Evolutionary conservation across 1,140 invertebrate genomes (phyloP), one percentile per base, ranked within the genome.

Genomic region (Drosophila bocki): DNA sequence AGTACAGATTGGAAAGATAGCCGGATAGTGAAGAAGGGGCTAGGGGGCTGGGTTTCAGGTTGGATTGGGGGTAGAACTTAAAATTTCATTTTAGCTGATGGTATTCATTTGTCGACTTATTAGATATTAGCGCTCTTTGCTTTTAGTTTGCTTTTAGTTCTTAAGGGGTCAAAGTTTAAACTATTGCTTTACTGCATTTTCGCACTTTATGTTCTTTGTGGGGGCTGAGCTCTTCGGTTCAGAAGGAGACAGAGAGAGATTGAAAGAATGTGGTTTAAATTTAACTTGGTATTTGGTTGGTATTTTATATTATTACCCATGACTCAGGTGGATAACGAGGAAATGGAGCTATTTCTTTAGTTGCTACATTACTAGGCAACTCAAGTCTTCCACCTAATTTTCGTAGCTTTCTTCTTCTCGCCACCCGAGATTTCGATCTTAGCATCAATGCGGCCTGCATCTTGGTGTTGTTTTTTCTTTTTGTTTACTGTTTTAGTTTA

Each of bases 391-490:
- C 94, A 92, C 95, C 95, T 74, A 93, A 93, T 92, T 94, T 94
- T 93, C 95, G 94, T 92, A 95, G 94, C 93, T 96, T 96, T 94
- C 96, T 96, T 95, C 95, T 95, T 91, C 95, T 94, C 93, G 94
- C 94, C 93, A 96, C 95, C 93, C 96, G 95, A 94, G 96, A 96
- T 94, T 97, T 97, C 93, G 96, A 95, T 95, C 96, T 96, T 94
- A 97, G 95, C 94, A 97, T 96, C 94, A 97, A 95, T 94, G 96
- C 96, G 94, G 96, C 96, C 95, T 97, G 96, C 96, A 97, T 97
- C 93, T 95, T 96, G 95, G 94, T 74, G 70, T 94, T 93, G 94
- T 94, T 93, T 94, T 84, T 64, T 64, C 64, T 67, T 57, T 75
- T 82, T 68, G 81, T 83, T 78, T 70, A 78, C 63, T 64, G 62